Evolutionary conservation across 2,797 vertebrate genomes (phyloP), one percentile per base, ranked within the genome.

Genomic region (Falco biarmicus): DNA sequence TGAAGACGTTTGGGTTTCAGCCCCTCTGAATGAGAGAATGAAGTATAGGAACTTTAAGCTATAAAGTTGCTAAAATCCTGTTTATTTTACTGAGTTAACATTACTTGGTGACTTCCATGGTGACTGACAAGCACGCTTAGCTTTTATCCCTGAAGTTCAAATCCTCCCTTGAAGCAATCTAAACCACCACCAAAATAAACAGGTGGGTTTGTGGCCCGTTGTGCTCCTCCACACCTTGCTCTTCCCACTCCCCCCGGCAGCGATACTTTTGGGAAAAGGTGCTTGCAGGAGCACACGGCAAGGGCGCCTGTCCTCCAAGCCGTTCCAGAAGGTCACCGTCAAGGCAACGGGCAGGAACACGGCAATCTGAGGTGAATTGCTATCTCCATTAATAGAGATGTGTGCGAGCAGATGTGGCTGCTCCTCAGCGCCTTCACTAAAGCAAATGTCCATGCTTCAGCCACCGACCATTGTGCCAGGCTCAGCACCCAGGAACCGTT

Each of bases 201-300:
- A 34, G n/a, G 3, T 5, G 45, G 18, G 19, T 68, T 64, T 71
- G 3, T 37, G 48, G 22, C 47, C 57, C 16, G 9, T 0, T 5
- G 6, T 1, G 2, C 21, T 26, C 54, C 28, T 59, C 69, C 57
- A 10, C 29, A 8, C 24, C n/a, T n/a, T 25, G 4, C 39, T 48
- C 11, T 31, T 41, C 29, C 26, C 2, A 1, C 57, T 89, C 28
- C 70, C 21, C 0, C 0, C 65, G 15, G 31, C 4, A 50, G 45
- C 0, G 0, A 3, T 14, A 1, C 28, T 32, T 65, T 5, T 12
- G 64, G 64, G 69, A 45, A 12, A 12, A 61, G 34, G 45, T 1
- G 2, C 66, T 79, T 51, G 15, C 79, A 59, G 68, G 41, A 65
- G 31, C 0, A 0, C 15, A 3, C 26, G 0, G 2, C 53, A 9